Percentiles rank a stretch among this genome's conserved stretches.
Evolutionary conservation across 2,888 invertebrate species (phyloP).

Genomic region (Melanostoma mellinum): DNA sequence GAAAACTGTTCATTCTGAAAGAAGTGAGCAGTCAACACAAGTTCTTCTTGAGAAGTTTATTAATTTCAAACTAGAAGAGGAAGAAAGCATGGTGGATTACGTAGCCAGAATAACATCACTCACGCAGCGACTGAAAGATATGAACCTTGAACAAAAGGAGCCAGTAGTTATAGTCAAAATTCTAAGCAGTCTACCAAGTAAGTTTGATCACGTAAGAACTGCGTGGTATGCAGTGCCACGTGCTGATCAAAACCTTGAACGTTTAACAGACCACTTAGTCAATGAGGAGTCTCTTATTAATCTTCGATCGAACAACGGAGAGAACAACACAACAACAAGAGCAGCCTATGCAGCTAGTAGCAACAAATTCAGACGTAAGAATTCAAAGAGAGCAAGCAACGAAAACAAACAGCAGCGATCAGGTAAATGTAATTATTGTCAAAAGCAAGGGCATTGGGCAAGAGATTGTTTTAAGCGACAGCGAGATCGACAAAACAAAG

Average conservation of each 20-base stretch:
- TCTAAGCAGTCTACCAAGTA: constrained; percentile 60
- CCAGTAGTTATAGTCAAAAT: constrained; percentile 62
- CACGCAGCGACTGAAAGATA: constrained; percentile 64
- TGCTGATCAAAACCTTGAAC: constrained; percentile 59
- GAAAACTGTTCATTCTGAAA: too few relatives aligned
- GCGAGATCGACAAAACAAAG: constrained; percentile 47
- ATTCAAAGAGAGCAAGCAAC: constrained; percentile 21
- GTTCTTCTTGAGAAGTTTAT: constrained; percentile 69
- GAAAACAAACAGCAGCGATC: constrained; percentile 29
- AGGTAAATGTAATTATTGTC: constrained; percentile 62
- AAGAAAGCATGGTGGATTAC: constrained; percentile 59
- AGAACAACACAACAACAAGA: constrained; percentile 3
- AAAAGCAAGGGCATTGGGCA: constrained; percentile 62
- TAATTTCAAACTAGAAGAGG: constrained; percentile 55
- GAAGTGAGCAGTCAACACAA: not conserved
- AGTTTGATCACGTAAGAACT: constrained; percentile 67
- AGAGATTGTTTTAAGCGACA: constrained; percentile 59
- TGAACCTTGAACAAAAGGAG: constrained; percentile 60
- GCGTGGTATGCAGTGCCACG: constrained; percentile 69
- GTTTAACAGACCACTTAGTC: constrained; percentile 61
- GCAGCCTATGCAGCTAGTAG: constrained; percentile 31
- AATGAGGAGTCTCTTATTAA: constrained; percentile 53
- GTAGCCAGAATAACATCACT: constrained; percentile 59
- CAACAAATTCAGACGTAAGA: constrained; percentile 3
- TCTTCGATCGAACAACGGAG: constrained; percentile 27